Conservation (phyloP, 1,140 invertebrate species). For the Sycobia sp. region DNA sequence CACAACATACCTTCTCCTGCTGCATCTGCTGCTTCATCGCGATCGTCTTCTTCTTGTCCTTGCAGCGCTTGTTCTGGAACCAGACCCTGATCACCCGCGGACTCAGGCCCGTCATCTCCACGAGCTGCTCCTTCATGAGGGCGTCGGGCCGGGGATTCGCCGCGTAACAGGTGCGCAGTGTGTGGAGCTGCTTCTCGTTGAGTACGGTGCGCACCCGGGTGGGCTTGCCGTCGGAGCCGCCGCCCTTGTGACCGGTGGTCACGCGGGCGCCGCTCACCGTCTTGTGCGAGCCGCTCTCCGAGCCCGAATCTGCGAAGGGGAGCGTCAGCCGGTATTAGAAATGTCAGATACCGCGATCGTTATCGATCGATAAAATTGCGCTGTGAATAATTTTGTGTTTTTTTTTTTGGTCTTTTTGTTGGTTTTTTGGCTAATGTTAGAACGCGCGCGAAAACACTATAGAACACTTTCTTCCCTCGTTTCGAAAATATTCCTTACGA, state of each 20-base stretch:
- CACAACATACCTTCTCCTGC: conserved; percentile 95
- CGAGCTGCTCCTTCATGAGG: conserved; percentile 98
- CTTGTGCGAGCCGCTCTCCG: conserved; percentile 83
- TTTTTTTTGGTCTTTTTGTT: too few relatives aligned
- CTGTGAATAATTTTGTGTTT: too few relatives aligned
- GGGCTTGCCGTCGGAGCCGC: conserved; percentile 87
- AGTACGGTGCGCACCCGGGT: conserved; percentile 96
- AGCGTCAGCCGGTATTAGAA: too few relatives aligned
- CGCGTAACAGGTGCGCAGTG: conserved; percentile 91
- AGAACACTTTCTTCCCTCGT: too few relatives aligned
- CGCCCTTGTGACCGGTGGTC: conserved; percentile 66
- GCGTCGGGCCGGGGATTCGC: conserved; percentile 98
- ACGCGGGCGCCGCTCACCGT: conserved; percentile 64
- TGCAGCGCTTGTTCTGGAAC: conserved; percentile 99
- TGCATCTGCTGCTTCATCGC: conserved; percentile 96
- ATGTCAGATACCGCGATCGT: too few relatives aligned
- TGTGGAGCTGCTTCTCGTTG: conserved; percentile 98
- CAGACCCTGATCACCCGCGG: conserved; percentile 96
- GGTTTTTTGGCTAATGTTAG: too few relatives aligned
- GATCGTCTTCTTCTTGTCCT: conserved; percentile 98
- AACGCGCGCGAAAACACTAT: too few relatives aligned
- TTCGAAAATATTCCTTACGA: too few relatives aligned
- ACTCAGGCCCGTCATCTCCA: conserved; percentile 96
- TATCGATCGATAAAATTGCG: too few relatives aligned
- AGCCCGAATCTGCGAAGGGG: conserved; percentile 75